Base-by-base conservation (phyloP, 2,797 vertebrate species). In the Coregonus suidteri region DNA sequence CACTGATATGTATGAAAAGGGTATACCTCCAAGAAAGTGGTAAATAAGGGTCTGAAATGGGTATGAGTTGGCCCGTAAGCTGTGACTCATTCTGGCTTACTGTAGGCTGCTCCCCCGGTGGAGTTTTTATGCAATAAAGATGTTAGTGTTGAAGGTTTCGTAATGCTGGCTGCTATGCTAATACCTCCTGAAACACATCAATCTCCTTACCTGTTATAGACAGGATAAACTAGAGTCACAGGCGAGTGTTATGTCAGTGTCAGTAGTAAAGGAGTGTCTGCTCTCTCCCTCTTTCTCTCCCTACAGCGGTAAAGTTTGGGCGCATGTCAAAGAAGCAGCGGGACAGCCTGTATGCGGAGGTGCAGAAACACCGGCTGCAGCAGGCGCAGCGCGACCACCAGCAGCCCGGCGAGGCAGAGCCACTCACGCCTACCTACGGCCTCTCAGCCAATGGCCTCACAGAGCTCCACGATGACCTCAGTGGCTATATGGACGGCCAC, bases 311-410 rank as follows among this genome's bases (percentile, higher is more conserved):
- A 83, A 99, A 99, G 92, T 99, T 99, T 81, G 97, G 98, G 76
- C 97, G 98, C 77, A 99, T 99, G 98, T 98, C 98, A 0, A 99
- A 99, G 91, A 99, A 99, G 93, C 98, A 99, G 92, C 93, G 98
- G 80, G 98, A 99, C 95, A 99, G 98, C 92, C 94, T 99, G 90
- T 99, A 99, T 0, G 98, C 97, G 0, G 98, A 99, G 90, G 98
- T 99, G 83, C 98, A 99, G 94, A 98, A 99, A 83, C 98, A 98
- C 89, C 96, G 97, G 86, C 91, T 98, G 94, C 95, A 96, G 89
- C 97, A 99, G 93, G 96, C 96, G 91, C 97, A 99, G 92, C 95
- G 97, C 13, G 97, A 99, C 79, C 98, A 98, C 92, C 98, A 98
- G 84, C 98, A 98, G 87, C 98, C 98, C 0, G 98, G 98, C 3